Base-by-base conservation (phyloP, 2,888 invertebrate genomes). In the Brachyopa scutellaris region DNA sequence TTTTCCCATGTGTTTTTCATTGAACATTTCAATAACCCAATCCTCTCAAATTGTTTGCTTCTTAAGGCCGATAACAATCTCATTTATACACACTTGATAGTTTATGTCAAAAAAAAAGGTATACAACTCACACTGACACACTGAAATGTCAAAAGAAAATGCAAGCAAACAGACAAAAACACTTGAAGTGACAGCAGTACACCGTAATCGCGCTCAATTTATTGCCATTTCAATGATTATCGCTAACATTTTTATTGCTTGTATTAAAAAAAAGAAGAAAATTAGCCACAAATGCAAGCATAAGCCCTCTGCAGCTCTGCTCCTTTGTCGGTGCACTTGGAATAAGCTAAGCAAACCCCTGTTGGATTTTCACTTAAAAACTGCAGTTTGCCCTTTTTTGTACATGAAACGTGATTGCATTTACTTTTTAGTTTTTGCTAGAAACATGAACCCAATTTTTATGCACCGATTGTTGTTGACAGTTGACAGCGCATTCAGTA, bases 321-420 rank as follows among this genome's bases (percentile, higher is more conserved):
- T 69, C 15, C 69, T 80, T 80, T 80, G 80, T 76, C 80, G 80
- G 80, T 64, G 51, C 51, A 80, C 76, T 80, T 76, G 57, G 73
- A 61, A 5, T 62, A 8, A 45, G 9, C 38, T 69, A 13, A 47
- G 15, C 31, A 45, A 61, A 11, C 33, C 33, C 33, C 53, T 55
- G 55, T 8, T 13, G 45, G 57, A 53, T 62, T 55, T 64, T 23
- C 55, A 45, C 38, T 7, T 3, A 47, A 40, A 45, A 17, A 6
- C 6, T 6, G 6, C 26, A 26, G 6, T 26, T 11, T 11, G 8
- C 11, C 0, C 2, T 36, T 36, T 36, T 36, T 36, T 36, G 3
- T 26, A 26, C 26, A 26, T n/a, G n/a, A n/a, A n/a, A n/a, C n/a
- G n/a, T n/a, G n/a, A n/a, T n/a, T n/a, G n/a, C 13, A 36, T 36